These are phyloP conservation scores for Hystrix cristata DNA, from an alignment of 2,113 vertebrate species.

Conservation along the genomic window DNA sequence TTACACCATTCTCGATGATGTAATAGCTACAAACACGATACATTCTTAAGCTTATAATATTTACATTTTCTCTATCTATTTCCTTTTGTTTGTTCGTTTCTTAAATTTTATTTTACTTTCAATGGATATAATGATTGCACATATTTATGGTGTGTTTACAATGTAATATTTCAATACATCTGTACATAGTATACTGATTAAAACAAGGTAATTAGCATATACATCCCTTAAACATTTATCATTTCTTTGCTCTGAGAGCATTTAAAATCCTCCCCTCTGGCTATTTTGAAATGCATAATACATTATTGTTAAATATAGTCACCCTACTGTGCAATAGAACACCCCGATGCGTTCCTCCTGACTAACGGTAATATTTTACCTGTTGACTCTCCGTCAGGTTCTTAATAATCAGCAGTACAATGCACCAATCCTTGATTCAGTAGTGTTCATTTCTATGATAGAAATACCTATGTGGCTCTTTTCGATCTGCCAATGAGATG, in stretches of 20 bases:
- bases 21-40: neutral
- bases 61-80: neutral
- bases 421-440: neutral
- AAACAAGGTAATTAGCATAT: neutral
- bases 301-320: neutral
- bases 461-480: neutral
- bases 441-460: neutral
- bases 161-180: neutral
- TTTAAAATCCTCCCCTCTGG: neutral
- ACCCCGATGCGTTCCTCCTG: neutral
- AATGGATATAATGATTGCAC: too few species aligned
- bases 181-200: neutral
- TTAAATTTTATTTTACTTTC: conserved; percentile 22
- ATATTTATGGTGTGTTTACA: neutral
- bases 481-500: neutral
- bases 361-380: neutral
- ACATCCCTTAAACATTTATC: neutral
- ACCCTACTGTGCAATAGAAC: neutral
- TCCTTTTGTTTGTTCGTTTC: neutral
- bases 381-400: neutral
- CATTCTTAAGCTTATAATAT: neutral
- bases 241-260: neutral
- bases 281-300: neutral
- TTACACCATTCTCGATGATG: neutral
- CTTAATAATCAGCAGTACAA: neutral